These are phyloP conservation scores for Parauchenoglanis punctatus DNA, from an alignment of 2,797 vertebrate species.

Conservation along the genomic window DNA sequence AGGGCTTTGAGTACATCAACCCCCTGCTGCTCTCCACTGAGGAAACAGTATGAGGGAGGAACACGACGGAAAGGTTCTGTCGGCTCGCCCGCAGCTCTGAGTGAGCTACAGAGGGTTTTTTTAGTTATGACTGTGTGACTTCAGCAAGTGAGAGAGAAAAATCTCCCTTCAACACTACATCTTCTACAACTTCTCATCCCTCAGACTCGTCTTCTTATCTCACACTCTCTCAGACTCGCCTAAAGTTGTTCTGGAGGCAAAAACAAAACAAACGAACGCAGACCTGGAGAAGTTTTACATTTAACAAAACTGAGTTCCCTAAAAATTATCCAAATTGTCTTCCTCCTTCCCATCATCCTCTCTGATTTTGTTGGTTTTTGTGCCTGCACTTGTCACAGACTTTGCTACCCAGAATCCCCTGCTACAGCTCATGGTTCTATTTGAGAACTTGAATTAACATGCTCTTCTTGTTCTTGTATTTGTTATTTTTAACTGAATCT, in stretches of 20 bases:
- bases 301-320: not conserved
- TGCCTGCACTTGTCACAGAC: slow-evolving; percentile 77
- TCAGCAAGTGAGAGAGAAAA: not conserved
- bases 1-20: slow-evolving; percentile 98
- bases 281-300: not conserved
- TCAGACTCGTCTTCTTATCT: not conserved
- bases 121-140: slow-evolving; percentile 21
- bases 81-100: not conserved
- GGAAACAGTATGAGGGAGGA: slow-evolving; percentile 88
- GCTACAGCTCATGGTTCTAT: slow-evolving; percentile 68
- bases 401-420: slow-evolving; percentile 62
- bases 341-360: slow-evolving; percentile 20
- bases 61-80: not conserved
- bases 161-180: not conserved
- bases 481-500: slow-evolving; percentile 52
- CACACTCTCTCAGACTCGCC: not conserved
- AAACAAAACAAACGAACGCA: not conserved
- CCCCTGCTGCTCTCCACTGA: slow-evolving; percentile 92
- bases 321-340: slow-evolving; percentile 10
- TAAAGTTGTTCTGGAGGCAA: not conserved
- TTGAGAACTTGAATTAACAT: slow-evolving; percentile 67
- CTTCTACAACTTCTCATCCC: not conserved
- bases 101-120: not conserved
- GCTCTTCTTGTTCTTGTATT: slow-evolving; percentile 66
- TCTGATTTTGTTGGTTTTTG: slow-evolving; percentile 61